Evolutionary conservation across 2,113 vertebrate species (phyloP).

Genomic region (rabbit (Oryctolagus cuniculus)): DNA sequence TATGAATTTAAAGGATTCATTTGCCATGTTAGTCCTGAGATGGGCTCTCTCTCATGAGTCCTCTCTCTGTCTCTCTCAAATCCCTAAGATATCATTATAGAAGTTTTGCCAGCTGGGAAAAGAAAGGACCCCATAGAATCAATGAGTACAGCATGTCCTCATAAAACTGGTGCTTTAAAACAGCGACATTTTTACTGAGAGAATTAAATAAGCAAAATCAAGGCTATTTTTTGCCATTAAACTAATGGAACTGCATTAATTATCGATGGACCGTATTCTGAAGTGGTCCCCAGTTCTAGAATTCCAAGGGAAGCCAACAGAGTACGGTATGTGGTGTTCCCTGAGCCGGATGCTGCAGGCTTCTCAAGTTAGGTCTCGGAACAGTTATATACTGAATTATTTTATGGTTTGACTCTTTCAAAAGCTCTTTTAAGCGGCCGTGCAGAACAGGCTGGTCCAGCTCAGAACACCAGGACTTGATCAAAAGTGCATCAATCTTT

Average conservation of each 20-base stretch:
- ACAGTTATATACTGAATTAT: constrained; percentile 7
- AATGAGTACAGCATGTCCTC: constrained; percentile 62
- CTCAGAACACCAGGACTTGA: constrained; percentile 8
- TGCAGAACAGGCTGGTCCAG: constrained; percentile 57
- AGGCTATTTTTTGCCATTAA: constrained; percentile 59
- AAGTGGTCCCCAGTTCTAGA: constrained; percentile 39
- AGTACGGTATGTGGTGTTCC: constrained; percentile 41
- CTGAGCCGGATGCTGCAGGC: constrained; percentile 14
- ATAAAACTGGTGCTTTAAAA: constrained; percentile 73
- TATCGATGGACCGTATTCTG: constrained; percentile 65
- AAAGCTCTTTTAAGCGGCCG: constrained; percentile 62
- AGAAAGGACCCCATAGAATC: constrained; percentile 49
- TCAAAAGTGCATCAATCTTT: constrained; percentile 25
- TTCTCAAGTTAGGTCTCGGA: constrained; percentile 50
- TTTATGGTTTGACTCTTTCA: constrained; percentile 68
- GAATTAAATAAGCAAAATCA: constrained; percentile 64
- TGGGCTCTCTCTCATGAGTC: neutral
- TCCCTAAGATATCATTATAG: constrained; percentile 8
- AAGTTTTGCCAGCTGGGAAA: constrained; percentile 67
- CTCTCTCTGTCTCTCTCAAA: neutral
- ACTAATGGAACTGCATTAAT: constrained; percentile 55
- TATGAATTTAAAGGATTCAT: constrained; percentile 41
- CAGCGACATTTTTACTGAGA: constrained; percentile 54
- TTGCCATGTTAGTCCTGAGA: constrained; percentile 28
- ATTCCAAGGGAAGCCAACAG: constrained; percentile 67